Conservation (phyloP, 2,797 vertebrate genomes). For the Sebastes flavidus region DNA sequence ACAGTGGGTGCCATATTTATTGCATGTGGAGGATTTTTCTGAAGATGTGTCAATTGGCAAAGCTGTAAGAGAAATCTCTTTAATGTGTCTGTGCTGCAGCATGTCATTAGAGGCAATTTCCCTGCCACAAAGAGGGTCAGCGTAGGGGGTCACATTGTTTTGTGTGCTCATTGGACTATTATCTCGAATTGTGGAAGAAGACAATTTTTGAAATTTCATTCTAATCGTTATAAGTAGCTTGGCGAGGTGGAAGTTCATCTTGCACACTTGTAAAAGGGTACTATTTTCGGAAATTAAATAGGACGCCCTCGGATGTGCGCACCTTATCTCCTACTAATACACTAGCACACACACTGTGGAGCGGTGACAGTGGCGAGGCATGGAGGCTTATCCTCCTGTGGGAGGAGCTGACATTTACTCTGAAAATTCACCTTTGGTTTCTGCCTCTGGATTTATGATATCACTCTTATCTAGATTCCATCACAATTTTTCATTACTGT, state of each 20-base stretch:
- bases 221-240: slow-evolving; percentile 71
- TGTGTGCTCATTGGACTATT: slow-evolving; percentile 67
- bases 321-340: slow-evolving; percentile 59
- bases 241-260: slow-evolving; percentile 72
- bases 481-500: slow-evolving; percentile 59
- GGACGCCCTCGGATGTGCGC: slow-evolving; percentile 47
- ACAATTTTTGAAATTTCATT: slow-evolving; percentile 67
- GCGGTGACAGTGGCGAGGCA: slow-evolving; percentile 43
- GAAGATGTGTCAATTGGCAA: slow-evolving; percentile 65
- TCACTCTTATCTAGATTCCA: slow-evolving; percentile 56
- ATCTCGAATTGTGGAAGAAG: slow-evolving; percentile 66
- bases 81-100: slow-evolving; percentile 57
- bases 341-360: slow-evolving; percentile 33
- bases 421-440: slow-evolving; percentile 70
- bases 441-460: slow-evolving; percentile 65
- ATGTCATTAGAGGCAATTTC: slow-evolving; percentile 78
- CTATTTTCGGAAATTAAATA: slow-evolving; percentile 67
- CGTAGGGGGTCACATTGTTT: slow-evolving; percentile 63
- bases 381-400: slow-evolving; percentile 60
- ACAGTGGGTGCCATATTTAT: slow-evolving; percentile 46
- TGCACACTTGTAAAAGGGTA: slow-evolving; percentile 60
- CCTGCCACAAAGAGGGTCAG: slow-evolving; percentile 74
- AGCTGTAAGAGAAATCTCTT: slow-evolving; percentile 62
- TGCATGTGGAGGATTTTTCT: slow-evolving; percentile 44
- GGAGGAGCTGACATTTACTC: slow-evolving; percentile 76